phyloP scores from a whole-genome alignment of 1,140 invertebrate genomes.

The Brachionus sp. region DNA sequence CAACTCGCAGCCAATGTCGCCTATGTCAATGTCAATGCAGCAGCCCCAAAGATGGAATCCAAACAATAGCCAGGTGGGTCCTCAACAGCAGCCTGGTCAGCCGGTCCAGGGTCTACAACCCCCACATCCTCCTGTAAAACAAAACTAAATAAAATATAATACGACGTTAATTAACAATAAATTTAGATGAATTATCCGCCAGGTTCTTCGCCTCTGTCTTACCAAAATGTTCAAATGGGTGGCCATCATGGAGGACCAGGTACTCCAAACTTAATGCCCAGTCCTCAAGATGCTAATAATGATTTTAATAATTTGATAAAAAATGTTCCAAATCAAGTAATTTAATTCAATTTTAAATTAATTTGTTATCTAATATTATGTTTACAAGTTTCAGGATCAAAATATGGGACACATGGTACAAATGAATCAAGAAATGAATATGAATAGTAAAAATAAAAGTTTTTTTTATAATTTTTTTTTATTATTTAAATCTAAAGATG shows the following conservation, averaged over 20 bases:
- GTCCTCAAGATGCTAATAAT: slow-evolving; percentile 15
- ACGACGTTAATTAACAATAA: background rate
- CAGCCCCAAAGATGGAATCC: slow-evolving; percentile 35
- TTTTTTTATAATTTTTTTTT: background rate
- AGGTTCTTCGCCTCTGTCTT: background rate
- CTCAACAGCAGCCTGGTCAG: background rate
- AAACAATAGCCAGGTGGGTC: background rate
- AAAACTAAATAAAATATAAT: background rate
- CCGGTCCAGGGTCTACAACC: background rate
- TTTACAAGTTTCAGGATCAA: slow-evolving; percentile 36
- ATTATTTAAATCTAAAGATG: slow-evolving; percentile 11
- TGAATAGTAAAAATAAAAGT: slow-evolving; percentile 26
- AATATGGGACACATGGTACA: slow-evolving; percentile 27
- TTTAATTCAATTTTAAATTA: background rate
- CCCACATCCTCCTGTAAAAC: background rate
- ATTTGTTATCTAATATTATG: background rate
- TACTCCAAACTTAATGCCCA: slow-evolving; percentile 18
- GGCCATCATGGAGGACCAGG: slow-evolving; percentile 25
- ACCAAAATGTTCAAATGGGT: slow-evolving; percentile 40
- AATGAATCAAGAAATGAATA: slow-evolving; percentile 29
- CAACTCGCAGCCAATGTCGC: slow-evolving; percentile 31
- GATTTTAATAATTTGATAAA: slow-evolving; percentile 38
- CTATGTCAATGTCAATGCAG: slow-evolving; percentile 33
- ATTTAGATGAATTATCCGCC: slow-evolving; percentile 32
- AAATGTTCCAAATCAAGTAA: slow-evolving; percentile 21